Evolutionary conservation across 2,888 invertebrate genomes (phyloP).

Genomic region (Tanaodytes sp.): DNA sequence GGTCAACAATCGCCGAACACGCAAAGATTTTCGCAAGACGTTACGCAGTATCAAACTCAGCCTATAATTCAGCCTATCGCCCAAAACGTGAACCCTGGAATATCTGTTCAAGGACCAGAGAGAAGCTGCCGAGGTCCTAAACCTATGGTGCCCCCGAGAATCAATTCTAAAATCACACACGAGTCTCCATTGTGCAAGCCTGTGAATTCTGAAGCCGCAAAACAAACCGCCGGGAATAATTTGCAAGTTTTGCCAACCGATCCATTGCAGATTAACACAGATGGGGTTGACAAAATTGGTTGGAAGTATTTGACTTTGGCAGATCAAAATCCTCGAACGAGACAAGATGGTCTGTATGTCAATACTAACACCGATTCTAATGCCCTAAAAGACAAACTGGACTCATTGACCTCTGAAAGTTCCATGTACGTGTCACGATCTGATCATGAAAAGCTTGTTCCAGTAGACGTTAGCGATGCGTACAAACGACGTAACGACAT

Average conservation of each 20-base stretch:
- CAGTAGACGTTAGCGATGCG: constrained; percentile 66
- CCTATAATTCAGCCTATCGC: constrained; percentile 71
- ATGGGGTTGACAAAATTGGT: constrained; percentile 62
- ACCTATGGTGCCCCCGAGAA: constrained; percentile 70
- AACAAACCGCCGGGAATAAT: constrained; percentile 45
- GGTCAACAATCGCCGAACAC: constrained; percentile 68
- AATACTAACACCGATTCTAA: constrained; percentile 65
- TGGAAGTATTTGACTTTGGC: constrained; percentile 60
- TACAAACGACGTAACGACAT: constrained; percentile 68
- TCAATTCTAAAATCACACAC: constrained; percentile 70
- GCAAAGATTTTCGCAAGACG: constrained; percentile 68
- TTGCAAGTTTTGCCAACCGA: constrained; percentile 31
- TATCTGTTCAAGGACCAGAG: constrained; percentile 60
- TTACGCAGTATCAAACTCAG: constrained; percentile 68
- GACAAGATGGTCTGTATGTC: constrained; percentile 69
- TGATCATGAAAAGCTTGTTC: constrained; percentile 68
- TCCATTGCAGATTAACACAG: constrained; percentile 45
- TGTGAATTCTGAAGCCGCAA: constrained; percentile 29
- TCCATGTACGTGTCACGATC: constrained; percentile 65
- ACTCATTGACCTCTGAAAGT: constrained; percentile 59
- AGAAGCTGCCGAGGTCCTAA: constrained; percentile 67
- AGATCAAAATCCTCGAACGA: constrained; percentile 68
- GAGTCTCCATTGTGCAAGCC: constrained; percentile 59
- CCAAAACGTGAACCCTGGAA: constrained; percentile 64
- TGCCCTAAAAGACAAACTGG: constrained; percentile 61